phyloP scores from a whole-genome alignment of 2,888 invertebrate species.

The Scelioninae gen. 1 region DNA sequence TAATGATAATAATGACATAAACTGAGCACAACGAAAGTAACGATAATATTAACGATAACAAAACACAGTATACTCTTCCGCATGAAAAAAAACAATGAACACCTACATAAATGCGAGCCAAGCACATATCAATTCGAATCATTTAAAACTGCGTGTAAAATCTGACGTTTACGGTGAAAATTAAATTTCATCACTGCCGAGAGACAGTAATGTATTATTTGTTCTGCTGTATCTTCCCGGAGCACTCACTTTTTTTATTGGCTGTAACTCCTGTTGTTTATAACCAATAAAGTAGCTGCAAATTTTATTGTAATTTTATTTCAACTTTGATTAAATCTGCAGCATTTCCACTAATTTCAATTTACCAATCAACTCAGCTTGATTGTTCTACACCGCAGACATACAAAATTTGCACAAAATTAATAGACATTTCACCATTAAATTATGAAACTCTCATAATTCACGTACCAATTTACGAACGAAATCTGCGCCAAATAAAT shows the following conservation, averaged over 20 bases:
- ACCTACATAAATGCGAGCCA: too few species aligned
- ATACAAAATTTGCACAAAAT: background rate
- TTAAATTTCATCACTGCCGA: too few species aligned
- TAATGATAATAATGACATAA: too few species aligned
- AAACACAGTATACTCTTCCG: too few species aligned
- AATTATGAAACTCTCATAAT: background rate
- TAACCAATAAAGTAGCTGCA: constrained; percentile 5
- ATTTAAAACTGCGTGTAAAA: too few species aligned
- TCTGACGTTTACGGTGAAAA: too few species aligned
- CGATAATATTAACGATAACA: too few species aligned
- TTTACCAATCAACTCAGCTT: background rate
- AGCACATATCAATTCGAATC: too few species aligned
- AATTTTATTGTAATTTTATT: background rate
- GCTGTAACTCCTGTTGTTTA: background rate
- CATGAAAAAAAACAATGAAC: too few species aligned
- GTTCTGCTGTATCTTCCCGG: background rate
- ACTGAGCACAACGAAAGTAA: too few species aligned
- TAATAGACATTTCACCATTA: background rate
- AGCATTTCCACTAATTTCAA: background rate
- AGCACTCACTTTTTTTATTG: constrained; percentile 6
- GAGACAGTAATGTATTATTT: constrained; percentile 1
- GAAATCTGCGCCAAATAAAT: too few species aligned
- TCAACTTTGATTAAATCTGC: background rate
- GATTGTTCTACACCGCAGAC: background rate
- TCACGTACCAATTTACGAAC: background rate